Conservation (phyloP, 2,113 vertebrate genomes). For the Diphyllodes magnificus region DNA sequence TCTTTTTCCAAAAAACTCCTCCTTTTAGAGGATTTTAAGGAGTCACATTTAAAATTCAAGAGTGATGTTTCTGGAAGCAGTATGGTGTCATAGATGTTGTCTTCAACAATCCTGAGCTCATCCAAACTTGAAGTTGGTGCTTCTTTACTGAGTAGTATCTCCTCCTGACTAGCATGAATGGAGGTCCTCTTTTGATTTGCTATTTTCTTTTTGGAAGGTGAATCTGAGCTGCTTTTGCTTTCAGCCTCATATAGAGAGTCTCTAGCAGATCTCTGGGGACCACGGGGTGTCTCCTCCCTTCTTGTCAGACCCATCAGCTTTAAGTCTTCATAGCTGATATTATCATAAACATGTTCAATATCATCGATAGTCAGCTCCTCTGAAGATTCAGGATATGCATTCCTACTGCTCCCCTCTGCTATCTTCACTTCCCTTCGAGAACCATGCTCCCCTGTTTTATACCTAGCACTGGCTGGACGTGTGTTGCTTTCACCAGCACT, state of each 20-base stretch:
- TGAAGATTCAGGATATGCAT: constrained; percentile 67
- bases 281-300: constrained; percentile 69
- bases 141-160: background rate
- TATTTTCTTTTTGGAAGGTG: constrained; percentile 47
- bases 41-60: constrained; percentile 4
- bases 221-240: constrained; percentile 61
- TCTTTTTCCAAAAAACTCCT: constrained; percentile 76
- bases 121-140: constrained; percentile 54
- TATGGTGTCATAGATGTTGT: constrained; percentile 92
- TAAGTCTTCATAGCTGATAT: constrained; percentile 95
- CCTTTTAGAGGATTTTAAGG: constrained; percentile 56
- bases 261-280: constrained; percentile 42
- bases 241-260: constrained; percentile 58
- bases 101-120: constrained; percentile 83
- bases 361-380: constrained; percentile 87
- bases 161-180: background rate
- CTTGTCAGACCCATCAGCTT: constrained; percentile 87
- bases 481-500: constrained; percentile 88
- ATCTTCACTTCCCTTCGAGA: constrained; percentile 71
- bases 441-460: constrained; percentile 45
- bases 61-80: constrained; percentile 75
- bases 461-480: background rate
- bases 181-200: background rate
- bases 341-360: constrained; percentile 95
- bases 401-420: background rate